Conservation (phyloP, 2,797 vertebrate species). For the Orientallactaga sibirica region DNA sequence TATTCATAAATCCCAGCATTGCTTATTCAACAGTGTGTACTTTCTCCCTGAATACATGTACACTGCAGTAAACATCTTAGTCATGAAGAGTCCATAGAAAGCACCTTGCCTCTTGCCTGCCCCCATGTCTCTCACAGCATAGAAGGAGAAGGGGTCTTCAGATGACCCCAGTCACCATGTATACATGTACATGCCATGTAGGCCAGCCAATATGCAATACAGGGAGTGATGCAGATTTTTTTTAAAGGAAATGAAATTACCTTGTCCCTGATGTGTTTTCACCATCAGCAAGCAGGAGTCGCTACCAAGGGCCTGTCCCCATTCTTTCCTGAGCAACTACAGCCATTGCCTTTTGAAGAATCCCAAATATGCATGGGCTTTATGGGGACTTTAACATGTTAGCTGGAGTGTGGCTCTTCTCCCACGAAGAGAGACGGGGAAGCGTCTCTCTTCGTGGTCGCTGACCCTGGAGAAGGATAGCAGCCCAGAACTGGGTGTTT, state of each 20-base stretch:
- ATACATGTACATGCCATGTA: too few species aligned
- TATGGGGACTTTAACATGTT: background rate
- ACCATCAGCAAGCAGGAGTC: background rate
- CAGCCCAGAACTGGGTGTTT: background rate
- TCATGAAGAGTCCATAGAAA: background rate
- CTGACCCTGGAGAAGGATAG: background rate
- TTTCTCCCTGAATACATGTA: too few species aligned
- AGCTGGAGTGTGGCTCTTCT: background rate
- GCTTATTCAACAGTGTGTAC: background rate
- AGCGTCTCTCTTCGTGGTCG: too few species aligned
- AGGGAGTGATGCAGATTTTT: background rate
- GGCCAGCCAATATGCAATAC: background rate
- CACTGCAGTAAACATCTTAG: background rate
- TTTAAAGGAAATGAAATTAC: constrained; percentile 34
- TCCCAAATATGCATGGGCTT: background rate
- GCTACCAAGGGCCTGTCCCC: rapidly evolving
- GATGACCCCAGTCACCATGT: background rate
- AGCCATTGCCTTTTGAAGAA: background rate
- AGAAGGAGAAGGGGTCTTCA: background rate
- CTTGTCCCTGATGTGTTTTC: constrained; percentile 29
- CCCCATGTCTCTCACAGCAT: background rate
- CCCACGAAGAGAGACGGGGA: background rate
- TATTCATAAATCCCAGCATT: background rate
- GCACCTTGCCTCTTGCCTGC: background rate
- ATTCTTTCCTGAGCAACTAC: background rate